Evolutionary conservation across 2,113 vertebrate species (phyloP).

Genomic region (Puffinus mauretanicus): DNA sequence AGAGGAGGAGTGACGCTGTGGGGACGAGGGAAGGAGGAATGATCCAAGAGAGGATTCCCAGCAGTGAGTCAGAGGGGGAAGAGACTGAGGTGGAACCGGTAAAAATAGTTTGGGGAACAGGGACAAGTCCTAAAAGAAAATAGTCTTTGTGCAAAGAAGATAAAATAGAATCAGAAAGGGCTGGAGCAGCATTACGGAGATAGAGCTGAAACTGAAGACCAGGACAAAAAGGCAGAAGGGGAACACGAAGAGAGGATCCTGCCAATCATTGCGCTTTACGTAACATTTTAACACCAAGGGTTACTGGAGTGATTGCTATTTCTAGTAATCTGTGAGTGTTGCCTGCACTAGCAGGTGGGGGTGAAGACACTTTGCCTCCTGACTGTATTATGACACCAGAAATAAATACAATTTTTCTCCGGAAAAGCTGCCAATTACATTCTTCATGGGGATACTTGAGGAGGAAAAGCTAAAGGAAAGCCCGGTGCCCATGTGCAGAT

Average conservation of each 20-base stretch:
- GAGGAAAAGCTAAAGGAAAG: background rate
- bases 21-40: background rate
- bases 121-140: slow-evolving; percentile 12
- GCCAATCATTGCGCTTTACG: background rate
- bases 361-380: background rate
- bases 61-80: slow-evolving; percentile 23
- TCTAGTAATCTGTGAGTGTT: background rate
- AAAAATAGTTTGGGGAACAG: slow-evolving; percentile 18
- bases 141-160: background rate
- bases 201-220: background rate
- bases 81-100: background rate
- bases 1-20: background rate
- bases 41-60: slow-evolving; percentile 40
- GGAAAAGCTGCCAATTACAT: background rate
- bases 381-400: background rate
- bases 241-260: background rate
- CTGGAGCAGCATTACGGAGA: background rate
- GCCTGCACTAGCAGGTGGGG: background rate
- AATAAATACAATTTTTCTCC: background rate
- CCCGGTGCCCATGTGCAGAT: background rate
- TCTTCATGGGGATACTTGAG: background rate
- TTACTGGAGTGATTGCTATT: background rate
- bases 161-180: slow-evolving; percentile 18
- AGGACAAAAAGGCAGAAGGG: background rate
- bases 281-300: background rate